A percentile compares a stretch with the other conserved stretches of the same genome.
phyloP scores from a whole-genome alignment of 1,140 invertebrate species.

The Bombus superbus region DNA sequence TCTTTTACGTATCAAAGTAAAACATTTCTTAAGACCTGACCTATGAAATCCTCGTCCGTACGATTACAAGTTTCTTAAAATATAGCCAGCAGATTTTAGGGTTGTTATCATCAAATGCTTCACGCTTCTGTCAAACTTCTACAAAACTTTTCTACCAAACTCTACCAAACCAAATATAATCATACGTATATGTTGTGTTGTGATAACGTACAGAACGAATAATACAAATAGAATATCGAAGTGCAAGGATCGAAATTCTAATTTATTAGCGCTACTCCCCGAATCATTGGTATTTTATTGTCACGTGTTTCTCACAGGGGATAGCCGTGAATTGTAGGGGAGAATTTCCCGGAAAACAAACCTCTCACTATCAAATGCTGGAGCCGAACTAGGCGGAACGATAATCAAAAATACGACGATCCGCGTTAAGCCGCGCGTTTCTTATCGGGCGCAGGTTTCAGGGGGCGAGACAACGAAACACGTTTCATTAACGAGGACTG shows the following conservation, averaged over 20 bases:
- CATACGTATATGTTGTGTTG: too few species aligned
- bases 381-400: not conserved
- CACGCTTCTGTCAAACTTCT: too few species aligned
- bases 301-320: not conserved
- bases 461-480: not conserved
- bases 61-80: too few species aligned
- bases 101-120: too few species aligned
- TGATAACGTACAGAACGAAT: not conserved
- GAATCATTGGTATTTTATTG: constrained; percentile 6
- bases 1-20: too few species aligned
- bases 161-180: too few species aligned
- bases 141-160: too few species aligned
- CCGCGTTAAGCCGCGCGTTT: not conserved
- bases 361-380: not conserved
- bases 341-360: not conserved
- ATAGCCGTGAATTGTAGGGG: not conserved
- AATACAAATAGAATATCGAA: not conserved
- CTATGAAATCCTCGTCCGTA: too few species aligned
- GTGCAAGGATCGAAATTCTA: not conserved
- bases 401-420: constrained; percentile 8
- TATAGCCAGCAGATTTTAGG: too few species aligned
- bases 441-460: not conserved
- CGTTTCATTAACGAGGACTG: not conserved
- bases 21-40: too few species aligned
- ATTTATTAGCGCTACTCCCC: not conserved